These are phyloP conservation scores for Myotis myotis DNA, from an alignment of 2,797 vertebrate genomes.

Conservation along the genomic window DNA sequence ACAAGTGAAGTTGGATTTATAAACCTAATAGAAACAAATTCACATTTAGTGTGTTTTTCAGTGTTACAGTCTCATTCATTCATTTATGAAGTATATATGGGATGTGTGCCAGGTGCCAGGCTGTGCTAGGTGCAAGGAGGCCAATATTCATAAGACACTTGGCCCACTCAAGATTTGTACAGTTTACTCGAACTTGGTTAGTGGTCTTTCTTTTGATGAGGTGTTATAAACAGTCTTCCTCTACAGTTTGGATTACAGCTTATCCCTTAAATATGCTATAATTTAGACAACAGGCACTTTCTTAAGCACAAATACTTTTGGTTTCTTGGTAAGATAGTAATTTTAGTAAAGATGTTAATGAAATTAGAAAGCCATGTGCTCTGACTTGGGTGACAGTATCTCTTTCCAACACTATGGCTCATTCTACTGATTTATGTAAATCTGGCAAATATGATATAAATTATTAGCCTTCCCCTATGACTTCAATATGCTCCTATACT, in stretches of 20 bases:
- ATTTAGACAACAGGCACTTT: background rate
- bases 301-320: background rate
- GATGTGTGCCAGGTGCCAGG: background rate
- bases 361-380: background rate
- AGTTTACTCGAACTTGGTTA: background rate
- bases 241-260: background rate
- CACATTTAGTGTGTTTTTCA: background rate
- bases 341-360: background rate
- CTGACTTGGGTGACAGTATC: background rate
- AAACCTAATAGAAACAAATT: conserved; percentile 81
- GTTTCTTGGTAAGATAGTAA: background rate
- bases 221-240: background rate
- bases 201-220: background rate
- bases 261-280: background rate
- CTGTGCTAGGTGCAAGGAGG: background rate
- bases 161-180: background rate
- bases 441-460: background rate
- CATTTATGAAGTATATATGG: background rate
- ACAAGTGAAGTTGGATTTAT: conserved; percentile 90
- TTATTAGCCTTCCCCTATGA: background rate
- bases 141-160: background rate
- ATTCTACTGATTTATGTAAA: background rate
- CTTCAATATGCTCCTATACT: background rate
- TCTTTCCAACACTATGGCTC: background rate
- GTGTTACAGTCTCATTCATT: background rate